phyloP scores from a whole-genome alignment of 2,888 invertebrate species.

The Julus scanicus region DNA sequence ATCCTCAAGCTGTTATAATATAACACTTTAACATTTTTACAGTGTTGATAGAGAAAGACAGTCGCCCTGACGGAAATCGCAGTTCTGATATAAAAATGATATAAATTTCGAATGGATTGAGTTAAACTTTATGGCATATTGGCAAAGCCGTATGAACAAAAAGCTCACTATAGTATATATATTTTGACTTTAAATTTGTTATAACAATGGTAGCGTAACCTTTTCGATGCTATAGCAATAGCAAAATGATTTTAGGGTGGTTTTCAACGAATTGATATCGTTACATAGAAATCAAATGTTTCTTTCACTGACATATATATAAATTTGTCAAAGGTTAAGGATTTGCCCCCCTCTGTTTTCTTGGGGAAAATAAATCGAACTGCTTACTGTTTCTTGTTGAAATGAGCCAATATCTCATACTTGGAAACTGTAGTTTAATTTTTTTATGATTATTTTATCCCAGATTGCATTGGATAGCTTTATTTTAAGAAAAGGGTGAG shows the following conservation, averaged over 20 bases:
- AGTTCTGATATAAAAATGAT: slow-evolving; percentile 36
- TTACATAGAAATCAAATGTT: background rate
- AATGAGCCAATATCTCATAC: slow-evolving; percentile 6
- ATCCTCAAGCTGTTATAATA: slow-evolving; percentile 11
- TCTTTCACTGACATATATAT: background rate
- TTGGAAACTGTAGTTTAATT: background rate
- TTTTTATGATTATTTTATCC: slow-evolving; percentile 12
- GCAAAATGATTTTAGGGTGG: background rate
- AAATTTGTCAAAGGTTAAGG: slow-evolving; percentile 4
- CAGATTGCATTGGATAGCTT: slow-evolving; percentile 28
- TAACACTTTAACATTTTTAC: background rate
- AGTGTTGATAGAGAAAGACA: background rate
- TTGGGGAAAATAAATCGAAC: background rate
- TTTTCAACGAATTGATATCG: slow-evolving; percentile 9
- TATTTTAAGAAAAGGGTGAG: slow-evolving; percentile 14
- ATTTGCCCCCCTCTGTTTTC: background rate
- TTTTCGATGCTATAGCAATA: background rate
- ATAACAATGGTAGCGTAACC: background rate
- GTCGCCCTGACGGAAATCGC: background rate
- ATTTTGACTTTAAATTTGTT: slow-evolving; percentile 24
- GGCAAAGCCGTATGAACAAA: background rate
- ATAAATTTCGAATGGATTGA: slow-evolving; percentile 19
- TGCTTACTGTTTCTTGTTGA: background rate
- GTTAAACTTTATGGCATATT: background rate
- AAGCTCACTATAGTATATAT: background rate